phyloP scores from a whole-genome alignment of 2,888 invertebrate species.

The Encarsia formosa region DNA sequence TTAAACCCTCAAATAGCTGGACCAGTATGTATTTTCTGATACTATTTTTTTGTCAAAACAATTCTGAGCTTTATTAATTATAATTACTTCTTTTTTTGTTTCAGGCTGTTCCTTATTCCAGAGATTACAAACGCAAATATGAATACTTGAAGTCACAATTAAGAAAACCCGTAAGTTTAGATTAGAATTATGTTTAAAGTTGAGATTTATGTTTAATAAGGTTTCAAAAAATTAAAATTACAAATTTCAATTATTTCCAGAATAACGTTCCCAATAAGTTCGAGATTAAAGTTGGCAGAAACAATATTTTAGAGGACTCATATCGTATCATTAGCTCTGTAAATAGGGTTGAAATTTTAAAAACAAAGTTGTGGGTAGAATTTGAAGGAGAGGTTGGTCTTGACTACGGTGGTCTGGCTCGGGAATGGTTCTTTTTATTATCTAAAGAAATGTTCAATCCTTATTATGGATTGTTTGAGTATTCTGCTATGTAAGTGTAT shows the following conservation, averaged over 20 bases:
- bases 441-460: constrained; percentile 99
- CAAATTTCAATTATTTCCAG: constrained; percentile 53
- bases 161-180: constrained; percentile 79
- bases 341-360: constrained; percentile 84
- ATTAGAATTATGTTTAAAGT: neutral
- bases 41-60: constrained; percentile 4
- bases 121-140: constrained; percentile 98
- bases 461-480: constrained; percentile 98
- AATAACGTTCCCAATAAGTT: constrained; percentile 96
- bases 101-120: constrained; percentile 92
- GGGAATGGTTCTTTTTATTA: constrained; percentile 98
- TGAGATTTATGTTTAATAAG: neutral
- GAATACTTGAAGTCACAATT: constrained; percentile 96
- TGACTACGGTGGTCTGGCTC: constrained; percentile 94
- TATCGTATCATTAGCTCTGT: constrained; percentile 92
- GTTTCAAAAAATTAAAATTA: neutral
- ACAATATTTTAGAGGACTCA: constrained; percentile 93
- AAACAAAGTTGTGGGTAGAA: constrained; percentile 98
- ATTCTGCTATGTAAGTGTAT: constrained; percentile 87
- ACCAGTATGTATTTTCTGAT: constrained; percentile 56
- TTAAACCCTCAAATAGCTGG: constrained; percentile 96
- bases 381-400: constrained; percentile 95
- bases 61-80: neutral
- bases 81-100: constrained; percentile 31
- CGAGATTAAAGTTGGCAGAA: constrained; percentile 89